Conservation (phyloP, 35 echinoderm and acorn worm species). For the Strongylocentrotus purpuratus region DNA sequence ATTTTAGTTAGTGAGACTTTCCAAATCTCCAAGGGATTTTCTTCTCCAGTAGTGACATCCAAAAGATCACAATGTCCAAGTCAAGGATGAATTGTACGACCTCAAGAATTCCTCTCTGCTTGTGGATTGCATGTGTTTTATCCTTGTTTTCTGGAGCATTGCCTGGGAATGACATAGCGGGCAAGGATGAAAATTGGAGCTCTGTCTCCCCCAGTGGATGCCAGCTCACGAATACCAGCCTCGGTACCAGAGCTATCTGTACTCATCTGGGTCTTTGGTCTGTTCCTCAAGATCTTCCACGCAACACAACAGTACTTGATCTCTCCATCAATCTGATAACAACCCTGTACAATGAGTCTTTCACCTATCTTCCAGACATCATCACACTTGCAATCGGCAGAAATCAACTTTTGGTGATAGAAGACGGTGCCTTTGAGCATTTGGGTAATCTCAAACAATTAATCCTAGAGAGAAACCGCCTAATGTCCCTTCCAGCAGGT, state of each 20-base stretch:
- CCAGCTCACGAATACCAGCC: not conserved
- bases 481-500: not conserved
- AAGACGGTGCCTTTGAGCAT: not conserved
- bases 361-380: not conserved
- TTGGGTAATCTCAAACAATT: not conserved
- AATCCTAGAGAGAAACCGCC: not conserved
- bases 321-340: not conserved
- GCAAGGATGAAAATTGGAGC: not conserved
- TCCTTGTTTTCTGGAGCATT: not conserved
- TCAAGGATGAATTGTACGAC: not conserved
- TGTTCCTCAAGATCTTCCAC: not conserved
- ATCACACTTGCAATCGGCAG: not conserved
- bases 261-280: not conserved
- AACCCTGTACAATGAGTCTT: not conserved
- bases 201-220: not conserved
- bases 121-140: not conserved
- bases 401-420: not conserved
- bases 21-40: too few relatives aligned
- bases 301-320: not conserved
- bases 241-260: not conserved
- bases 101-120: not conserved
- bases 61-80: not conserved
- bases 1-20: too few relatives aligned
- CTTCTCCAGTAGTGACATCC: too few relatives aligned
- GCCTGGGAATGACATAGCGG: not conserved